phyloP scores from a whole-genome alignment of 2,888 invertebrate genomes.

The Hecatera dysodea region DNA sequence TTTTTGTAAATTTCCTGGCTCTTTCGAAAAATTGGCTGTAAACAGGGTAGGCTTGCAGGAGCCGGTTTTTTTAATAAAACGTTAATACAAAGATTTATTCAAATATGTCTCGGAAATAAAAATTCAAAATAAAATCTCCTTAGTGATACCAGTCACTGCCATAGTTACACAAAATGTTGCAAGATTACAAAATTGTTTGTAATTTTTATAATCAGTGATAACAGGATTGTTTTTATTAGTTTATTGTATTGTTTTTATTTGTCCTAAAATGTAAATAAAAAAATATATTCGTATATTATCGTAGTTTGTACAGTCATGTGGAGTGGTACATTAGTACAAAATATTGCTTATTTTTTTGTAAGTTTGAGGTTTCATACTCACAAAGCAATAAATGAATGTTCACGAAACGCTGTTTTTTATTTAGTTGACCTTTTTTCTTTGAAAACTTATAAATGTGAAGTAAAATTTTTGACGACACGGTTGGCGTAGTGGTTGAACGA shows the following conservation, averaged over 20 bases:
- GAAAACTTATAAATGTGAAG: neutral
- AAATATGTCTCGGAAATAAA: constrained; percentile 13
- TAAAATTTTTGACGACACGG: too few relatives aligned
- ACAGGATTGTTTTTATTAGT: constrained; percentile 42
- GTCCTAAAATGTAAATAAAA: constrained; percentile 58
- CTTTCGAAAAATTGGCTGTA: constrained; percentile 48
- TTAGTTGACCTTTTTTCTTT: constrained; percentile 3
- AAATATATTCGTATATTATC: constrained; percentile 60
- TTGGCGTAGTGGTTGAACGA: too few relatives aligned
- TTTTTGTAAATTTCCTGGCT: constrained; percentile 47
- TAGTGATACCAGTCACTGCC: constrained; percentile 41
- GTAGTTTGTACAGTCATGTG: constrained; percentile 79
- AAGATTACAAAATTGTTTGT: constrained; percentile 28
- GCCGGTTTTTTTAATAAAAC: constrained; percentile 36
- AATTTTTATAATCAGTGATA: constrained; percentile 23
- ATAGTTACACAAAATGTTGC: constrained; percentile 33
- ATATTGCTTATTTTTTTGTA: constrained; percentile 82
- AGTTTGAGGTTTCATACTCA: constrained; percentile 83
- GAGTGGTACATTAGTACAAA: constrained; percentile 89
- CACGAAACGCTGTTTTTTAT: constrained; percentile 69
- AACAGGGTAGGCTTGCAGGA: constrained; percentile 55
- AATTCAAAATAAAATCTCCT: constrained; percentile 20
- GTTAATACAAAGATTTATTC: constrained; percentile 17
- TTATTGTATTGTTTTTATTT: constrained; percentile 37
- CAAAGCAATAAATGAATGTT: constrained; percentile 88